Conservation (phyloP, 2,113 vertebrate species). For the Willisornis vidua region DNA sequence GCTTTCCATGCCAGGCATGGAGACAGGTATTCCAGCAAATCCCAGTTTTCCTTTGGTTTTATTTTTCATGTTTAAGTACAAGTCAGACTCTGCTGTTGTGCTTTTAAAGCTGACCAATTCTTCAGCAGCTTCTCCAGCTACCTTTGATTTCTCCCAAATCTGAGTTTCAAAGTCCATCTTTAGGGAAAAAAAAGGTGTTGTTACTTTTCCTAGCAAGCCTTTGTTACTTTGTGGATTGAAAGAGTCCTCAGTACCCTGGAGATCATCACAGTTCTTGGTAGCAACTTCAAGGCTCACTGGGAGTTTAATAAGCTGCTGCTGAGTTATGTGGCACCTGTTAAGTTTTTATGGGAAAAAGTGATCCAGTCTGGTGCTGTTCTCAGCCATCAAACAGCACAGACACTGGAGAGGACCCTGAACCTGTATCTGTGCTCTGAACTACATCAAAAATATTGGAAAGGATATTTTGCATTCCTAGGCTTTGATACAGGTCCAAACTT, state of each 20-base stretch:
- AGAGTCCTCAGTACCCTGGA: neutral
- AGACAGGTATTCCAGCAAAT: neutral
- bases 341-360: neutral
- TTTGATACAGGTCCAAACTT: neutral
- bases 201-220: neutral
- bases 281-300: neutral
- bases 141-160: neutral
- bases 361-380: neutral
- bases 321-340: neutral
- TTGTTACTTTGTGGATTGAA: neutral
- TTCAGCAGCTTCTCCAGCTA: neutral
- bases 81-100: neutral
- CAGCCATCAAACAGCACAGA: neutral
- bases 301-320: constrained; percentile 26
- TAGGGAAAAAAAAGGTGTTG: neutral
- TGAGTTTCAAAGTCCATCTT: neutral
- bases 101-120: neutral
- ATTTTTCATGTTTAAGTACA: neutral
- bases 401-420: neutral
- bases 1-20: neutral
- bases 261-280: neutral
- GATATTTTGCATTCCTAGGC: neutral
- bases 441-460: neutral
- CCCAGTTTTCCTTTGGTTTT: neutral
- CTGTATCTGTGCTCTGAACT: neutral